phyloP scores from a whole-genome alignment of 2,113 vertebrate genomes.

The Dicaeum eximium region DNA sequence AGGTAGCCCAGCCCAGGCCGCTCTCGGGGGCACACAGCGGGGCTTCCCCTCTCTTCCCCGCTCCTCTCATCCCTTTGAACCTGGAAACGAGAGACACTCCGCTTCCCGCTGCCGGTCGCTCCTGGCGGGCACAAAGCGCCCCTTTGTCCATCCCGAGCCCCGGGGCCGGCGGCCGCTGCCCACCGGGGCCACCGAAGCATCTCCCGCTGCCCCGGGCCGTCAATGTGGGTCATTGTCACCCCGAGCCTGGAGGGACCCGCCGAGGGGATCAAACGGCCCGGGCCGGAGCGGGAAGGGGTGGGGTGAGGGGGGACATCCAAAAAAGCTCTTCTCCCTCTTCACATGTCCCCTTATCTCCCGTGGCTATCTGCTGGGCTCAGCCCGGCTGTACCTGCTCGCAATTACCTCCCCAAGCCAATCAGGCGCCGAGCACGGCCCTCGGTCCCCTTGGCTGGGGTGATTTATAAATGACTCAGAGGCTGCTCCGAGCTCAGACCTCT shows the following conservation, averaged over 20 bases:
- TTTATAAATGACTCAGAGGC: conserved; percentile 82
- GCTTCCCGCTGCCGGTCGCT: background rate
- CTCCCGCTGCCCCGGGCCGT: background rate
- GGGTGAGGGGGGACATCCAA: conserved; percentile 63
- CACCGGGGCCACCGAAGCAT: conserved; percentile 48
- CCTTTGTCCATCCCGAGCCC: conserved; percentile 68
- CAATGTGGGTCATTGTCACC: conserved; percentile 78
- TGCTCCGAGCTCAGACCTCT: conserved; percentile 66
- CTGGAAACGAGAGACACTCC: background rate
- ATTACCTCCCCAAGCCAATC: conserved; percentile 78
- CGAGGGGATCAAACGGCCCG: conserved; percentile 73
- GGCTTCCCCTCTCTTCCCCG: background rate
- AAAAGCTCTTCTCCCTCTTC: conserved; percentile 73
- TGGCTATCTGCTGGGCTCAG: conserved; percentile 76
- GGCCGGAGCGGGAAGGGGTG: background rate
- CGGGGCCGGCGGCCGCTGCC: conserved; percentile 13
- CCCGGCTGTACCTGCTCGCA: conserved; percentile 72
- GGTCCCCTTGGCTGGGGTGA: conserved; percentile 74
- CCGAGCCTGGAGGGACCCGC: conserved; percentile 61
- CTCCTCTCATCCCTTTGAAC: conserved; percentile 22
- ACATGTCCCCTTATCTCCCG: conserved; percentile 76
- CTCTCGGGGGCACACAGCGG: background rate
- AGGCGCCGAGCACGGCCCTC: conserved; percentile 70
- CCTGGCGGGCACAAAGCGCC: conserved; percentile 70
- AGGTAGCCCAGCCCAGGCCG: accelerated